Base-by-base conservation (phyloP, 2,797 vertebrate genomes). In the Peromyscus melanophrys region DNA sequence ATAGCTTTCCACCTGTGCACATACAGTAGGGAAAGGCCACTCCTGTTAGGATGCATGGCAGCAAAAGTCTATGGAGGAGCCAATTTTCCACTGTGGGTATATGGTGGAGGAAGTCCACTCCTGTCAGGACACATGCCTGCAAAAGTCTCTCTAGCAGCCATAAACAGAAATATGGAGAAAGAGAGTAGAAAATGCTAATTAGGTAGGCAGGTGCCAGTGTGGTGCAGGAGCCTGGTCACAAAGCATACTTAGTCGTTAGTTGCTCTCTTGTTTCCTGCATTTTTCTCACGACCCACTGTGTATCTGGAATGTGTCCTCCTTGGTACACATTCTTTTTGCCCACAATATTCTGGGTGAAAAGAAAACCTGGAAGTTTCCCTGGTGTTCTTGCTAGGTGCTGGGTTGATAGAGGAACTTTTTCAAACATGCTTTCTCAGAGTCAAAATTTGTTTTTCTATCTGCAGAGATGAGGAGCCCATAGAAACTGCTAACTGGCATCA, bases 391-490 rank as follows among this genome's bases (percentile, higher is more conserved):
- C 55, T 67, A 81, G 59, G 96, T 8, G 0, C n/a, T 78, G 76
- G 76, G 37, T 40, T 73, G 29, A 63, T 0, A 4, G n/a, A 34
- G 87, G 21, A 78, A 34, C 67, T 73, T 80, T 96, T 89, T 89
- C 55, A 88, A 94, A 92, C 49, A 49, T 31, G 8, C 2, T 12
- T 43, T 92, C 49, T 89, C 83, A 52, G 75, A 90, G 82, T 96
- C 46, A 90, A 86, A 97, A 97, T 97, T 93, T 81, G 63, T 77
- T 96, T 94, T 89, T 40, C 19, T 37, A 59, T 46, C 92, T 87
- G 52, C 27, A 89, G n/a, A 43, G 90, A 75, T 69, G 77, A 89
- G 59, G n/a, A 92, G 49, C 69, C 55, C n/a, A 55, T 65, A 73
- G 93, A 94, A 93, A 92, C 69, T 83, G 86, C 59, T 86, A 89